Evolutionary conservation across 2,888 invertebrate species (phyloP).

Genomic region (Cyclophora albipunctata): DNA sequence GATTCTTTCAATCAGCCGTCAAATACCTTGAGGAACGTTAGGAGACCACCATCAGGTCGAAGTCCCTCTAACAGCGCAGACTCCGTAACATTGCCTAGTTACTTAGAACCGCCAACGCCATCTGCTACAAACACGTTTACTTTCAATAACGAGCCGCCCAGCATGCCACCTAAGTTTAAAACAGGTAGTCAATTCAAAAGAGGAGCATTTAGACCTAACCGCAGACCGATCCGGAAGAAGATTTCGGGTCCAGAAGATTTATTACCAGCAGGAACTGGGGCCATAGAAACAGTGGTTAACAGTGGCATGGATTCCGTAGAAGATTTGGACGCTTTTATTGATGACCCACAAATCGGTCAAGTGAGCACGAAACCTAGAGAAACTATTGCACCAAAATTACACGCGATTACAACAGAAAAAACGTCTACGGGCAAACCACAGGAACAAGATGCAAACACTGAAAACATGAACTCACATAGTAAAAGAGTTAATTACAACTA

Average conservation of each 20-base stretch:
- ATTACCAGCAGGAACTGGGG: slow-evolving; percentile 57
- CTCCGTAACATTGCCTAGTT: slow-evolving; percentile 59
- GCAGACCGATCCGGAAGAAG: slow-evolving; percentile 64
- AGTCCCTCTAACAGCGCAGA: slow-evolving; percentile 42
- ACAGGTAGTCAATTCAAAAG: slow-evolving; percentile 53
- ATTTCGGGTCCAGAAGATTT: slow-evolving; percentile 59
- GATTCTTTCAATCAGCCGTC: slow-evolving; percentile 64
- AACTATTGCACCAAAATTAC: slow-evolving; percentile 46
- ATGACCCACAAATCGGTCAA: slow-evolving; percentile 45
- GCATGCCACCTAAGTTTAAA: slow-evolving; percentile 41
- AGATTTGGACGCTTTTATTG: slow-evolving; percentile 46
- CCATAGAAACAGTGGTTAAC: slow-evolving; percentile 44
- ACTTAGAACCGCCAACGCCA: slow-evolving; percentile 65
- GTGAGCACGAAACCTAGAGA: slow-evolving; percentile 30
- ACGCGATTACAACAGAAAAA: slow-evolving; percentile 38
- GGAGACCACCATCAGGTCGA: slow-evolving; percentile 42
- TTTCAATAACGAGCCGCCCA: slow-evolving; percentile 46
- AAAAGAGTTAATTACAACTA: slow-evolving; percentile 86
- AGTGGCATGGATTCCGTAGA: slow-evolving; percentile 47
- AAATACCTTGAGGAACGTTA: slow-evolving; percentile 48
- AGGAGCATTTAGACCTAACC: slow-evolving; percentile 48
- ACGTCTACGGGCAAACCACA: slow-evolving; percentile 23
- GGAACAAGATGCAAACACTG: slow-evolving; percentile 29
- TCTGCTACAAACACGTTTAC: slow-evolving; percentile 49
- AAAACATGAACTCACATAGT: slow-evolving; percentile 37